Base-by-base conservation (phyloP, 1,140 invertebrate genomes). In the Arion vulgaris region DNA sequence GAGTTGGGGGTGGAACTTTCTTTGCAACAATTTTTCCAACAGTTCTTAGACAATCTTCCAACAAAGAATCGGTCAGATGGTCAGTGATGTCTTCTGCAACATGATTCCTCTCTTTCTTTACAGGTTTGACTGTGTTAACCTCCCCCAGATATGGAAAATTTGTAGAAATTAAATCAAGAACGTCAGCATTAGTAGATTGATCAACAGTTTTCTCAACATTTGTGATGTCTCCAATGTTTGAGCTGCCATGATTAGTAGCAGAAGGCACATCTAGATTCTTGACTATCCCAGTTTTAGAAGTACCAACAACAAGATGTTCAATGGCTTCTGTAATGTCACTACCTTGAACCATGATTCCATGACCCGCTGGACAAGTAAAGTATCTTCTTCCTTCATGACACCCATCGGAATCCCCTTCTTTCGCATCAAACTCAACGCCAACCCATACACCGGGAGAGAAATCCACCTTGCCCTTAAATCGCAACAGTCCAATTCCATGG, bases 381-480 rank as follows among this genome's bases (percentile, higher is more conserved):
- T 93, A 93, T 19, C 88, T 82, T 28, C 90, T 85, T 9, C 92
- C 92, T 76, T 93, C 90, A 39, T 93, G 89, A 17, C 84, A 88
- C 1, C 94, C 94, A 88, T 94, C 91, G 86, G 92, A 93, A 79
- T 92, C 92, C 11, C 94, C 94, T 36, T 92, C 86, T 13, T 92
- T 89, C 57, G 87, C 82, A 75, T 94, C 93, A 68, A 94, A 86
- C 86, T 94, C 93, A 23, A 94, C 91, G 9, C 94, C 94, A 76
- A 91, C 93, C 93, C 93, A 94, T 53, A 92, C 82, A 19, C 98
- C 97, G 17, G 94, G 88, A 15, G 97, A 96, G 92, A 98, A 99
- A 78, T 97, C 95, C n/a, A 97, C 96, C 39, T 93, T 92, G n/a
- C 98, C 98, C 85, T 97, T 94, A 91, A 95, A 98, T 80, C 95